These are phyloP conservation scores for Zaprionus capensis DNA, from an alignment of 1,140 invertebrate genomes.

Conservation along the genomic window DNA sequence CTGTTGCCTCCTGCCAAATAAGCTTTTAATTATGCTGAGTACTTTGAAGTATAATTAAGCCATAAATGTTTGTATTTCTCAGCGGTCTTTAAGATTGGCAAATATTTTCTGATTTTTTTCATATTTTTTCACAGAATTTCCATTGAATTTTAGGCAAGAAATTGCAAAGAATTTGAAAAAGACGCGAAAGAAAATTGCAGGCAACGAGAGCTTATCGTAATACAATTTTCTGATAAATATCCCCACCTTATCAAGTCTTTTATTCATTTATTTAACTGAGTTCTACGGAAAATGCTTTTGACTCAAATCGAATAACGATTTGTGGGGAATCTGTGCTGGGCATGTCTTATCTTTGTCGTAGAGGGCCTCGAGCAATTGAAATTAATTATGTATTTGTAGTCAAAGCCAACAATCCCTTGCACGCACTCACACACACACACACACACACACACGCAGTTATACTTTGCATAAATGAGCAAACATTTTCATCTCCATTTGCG, in stretches of 20 bases:
- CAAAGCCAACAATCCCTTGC: neutral
- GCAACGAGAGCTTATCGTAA: too few relatives aligned
- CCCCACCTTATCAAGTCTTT: neutral
- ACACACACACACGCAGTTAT: neutral
- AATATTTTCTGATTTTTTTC: neutral
- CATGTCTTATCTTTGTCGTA: constrained; percentile 5
- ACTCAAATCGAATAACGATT: neutral
- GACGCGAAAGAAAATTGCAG: neutral
- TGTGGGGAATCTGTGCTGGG: neutral
- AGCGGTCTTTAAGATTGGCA: neutral
- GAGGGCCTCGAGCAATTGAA: constrained; percentile 7
- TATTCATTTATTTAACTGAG: neutral
- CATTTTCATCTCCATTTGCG: constrained; percentile 42
- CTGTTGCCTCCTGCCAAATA: neutral
- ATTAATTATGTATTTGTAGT: constrained; percentile 34
- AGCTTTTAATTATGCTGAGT: constrained; percentile 1
- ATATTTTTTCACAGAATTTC: neutral
- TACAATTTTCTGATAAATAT: neutral
- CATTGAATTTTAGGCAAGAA: neutral
- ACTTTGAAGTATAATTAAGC: constrained; percentile 21
- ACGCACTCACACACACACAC: constrained; percentile 2
- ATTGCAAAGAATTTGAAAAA: neutral
- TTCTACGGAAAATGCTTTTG: neutral
- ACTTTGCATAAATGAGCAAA: constrained; percentile 36
- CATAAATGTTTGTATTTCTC: neutral